Base-by-base conservation (phyloP, 2,797 vertebrate species). In the Novumbra hubbsi region DNA sequence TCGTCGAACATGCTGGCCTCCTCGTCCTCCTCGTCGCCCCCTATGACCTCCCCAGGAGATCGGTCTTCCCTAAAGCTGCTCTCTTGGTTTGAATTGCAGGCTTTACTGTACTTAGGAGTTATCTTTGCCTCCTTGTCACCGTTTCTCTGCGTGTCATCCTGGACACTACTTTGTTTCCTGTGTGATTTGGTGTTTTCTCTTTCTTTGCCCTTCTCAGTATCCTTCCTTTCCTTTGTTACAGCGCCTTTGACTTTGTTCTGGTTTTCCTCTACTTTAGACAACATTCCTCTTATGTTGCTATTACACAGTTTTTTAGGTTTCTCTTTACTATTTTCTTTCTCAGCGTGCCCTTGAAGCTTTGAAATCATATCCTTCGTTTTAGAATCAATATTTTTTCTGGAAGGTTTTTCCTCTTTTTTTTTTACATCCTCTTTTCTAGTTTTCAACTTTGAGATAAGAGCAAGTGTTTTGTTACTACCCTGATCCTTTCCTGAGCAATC, bases 1-100 rank as follows among this genome's bases (percentile, higher is more conserved):
- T 96, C 95, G 0, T 96, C 95, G 4, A 95, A 96, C 60, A 95
- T 94, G 81, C 94, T 95, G 74, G 93, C 91, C 1, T 92, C 88
- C 1, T 88, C 83, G 19, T 41, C 45, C 3, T 68, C 73, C 0
- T 48, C 50, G 4, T 74, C 78, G 73, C 75, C 82, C 2, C 70
- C 70, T 0, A 75, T 71, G 17, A 76, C 67, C 34, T 81, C 75
- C 21, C 66, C 28, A 67, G 78, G 55, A 27, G 78, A 85, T 8
- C 70, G 71, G 15, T 81, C 86, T 11, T 69, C 48, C 19, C 74
- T 68, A n/a, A 52, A 34, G 63, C 70, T 71, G n/a, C 27, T 73
- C 27, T 73, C 72, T 8, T 24, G 68, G 45, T 73, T 30, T 32
- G 67, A 72, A 24, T 69, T 34, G 9, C 16, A 30, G 28, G 79